phyloP scores from a whole-genome alignment of 1,140 invertebrate genomes.

The Akabosia matsudoensis region DNA sequence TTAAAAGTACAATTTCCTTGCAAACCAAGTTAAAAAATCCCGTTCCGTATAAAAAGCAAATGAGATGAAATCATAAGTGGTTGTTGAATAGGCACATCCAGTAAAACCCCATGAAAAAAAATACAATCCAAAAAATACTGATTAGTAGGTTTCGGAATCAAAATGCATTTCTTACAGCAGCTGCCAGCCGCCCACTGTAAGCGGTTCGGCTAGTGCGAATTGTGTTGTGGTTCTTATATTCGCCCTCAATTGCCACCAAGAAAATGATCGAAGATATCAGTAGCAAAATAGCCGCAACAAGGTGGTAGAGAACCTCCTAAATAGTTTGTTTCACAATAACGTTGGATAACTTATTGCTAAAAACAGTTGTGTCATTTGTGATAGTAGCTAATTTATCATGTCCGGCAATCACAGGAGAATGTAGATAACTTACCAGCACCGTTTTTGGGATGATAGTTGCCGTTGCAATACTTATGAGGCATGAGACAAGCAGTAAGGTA shows the following conservation, averaged over 20 bases:
- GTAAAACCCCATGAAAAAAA: too few relatives aligned
- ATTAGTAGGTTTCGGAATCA: neutral
- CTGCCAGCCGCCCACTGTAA: conserved; percentile 55
- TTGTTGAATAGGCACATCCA: too few relatives aligned
- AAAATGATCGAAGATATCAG: conserved; percentile 60
- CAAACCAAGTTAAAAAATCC: neutral
- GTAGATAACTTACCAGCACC: conserved; percentile 76
- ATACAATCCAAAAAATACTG: conserved; percentile 38
- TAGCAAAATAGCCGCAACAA: conserved; percentile 65
- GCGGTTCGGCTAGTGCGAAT: neutral
- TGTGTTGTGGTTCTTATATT: conserved; percentile 2
- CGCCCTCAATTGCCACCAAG: conserved; percentile 28
- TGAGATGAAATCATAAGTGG: too few relatives aligned
- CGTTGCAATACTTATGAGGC: conserved; percentile 69
- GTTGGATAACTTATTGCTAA: neutral
- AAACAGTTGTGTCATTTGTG: neutral
- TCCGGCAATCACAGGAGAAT: conserved; percentile 36
- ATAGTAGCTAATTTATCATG: conserved; percentile 30
- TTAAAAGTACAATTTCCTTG: conserved; percentile 41
- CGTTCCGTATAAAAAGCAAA: too few relatives aligned
- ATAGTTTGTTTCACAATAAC: neutral
- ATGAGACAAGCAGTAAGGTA: conserved; percentile 67
- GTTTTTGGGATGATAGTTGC: conserved; percentile 77
- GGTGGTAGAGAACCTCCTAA: conserved; percentile 76
- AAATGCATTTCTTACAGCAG: conserved; percentile 62